Percentiles rank a stretch among this genome's conserved stretches.
Conservation (phyloP, 2,888 invertebrate genomes). For the Lymantria dispar region DNA sequence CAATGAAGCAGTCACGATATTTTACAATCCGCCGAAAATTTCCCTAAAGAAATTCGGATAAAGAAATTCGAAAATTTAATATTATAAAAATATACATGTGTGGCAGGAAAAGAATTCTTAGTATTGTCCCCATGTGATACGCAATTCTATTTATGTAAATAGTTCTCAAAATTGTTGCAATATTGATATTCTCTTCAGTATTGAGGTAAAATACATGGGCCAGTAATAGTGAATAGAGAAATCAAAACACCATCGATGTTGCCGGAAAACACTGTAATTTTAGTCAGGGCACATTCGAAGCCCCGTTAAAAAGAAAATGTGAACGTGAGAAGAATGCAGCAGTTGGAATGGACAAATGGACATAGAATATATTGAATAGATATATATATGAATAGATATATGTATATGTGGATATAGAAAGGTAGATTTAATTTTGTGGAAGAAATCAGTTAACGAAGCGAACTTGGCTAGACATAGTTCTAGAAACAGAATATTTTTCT, state of each 20-base stretch:
- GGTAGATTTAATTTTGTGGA: neutral
- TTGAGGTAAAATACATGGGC: constrained; percentile 26
- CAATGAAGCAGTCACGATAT: no score
- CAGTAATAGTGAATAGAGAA: constrained; percentile 54
- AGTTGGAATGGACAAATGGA: constrained; percentile 56
- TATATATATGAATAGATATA: no score
- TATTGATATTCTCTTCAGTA: constrained; percentile 17
- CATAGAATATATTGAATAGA: constrained; percentile 55
- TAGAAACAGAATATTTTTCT: no score
- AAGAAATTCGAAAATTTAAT: neutral
- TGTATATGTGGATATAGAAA: no score
- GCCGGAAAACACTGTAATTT: constrained; percentile 74
- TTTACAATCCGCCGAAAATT: no score
- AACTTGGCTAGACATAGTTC: no score
- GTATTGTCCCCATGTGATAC: neutral
- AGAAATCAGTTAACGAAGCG: no score
- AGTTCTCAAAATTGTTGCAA: constrained; percentile 15
- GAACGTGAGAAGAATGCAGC: constrained; percentile 63
- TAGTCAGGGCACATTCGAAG: constrained; percentile 67
- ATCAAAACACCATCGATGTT: constrained; percentile 65
- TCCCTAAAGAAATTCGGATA: no score
- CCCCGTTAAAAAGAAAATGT: constrained; percentile 59
- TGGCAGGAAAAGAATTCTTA: neutral
- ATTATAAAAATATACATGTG: neutral
- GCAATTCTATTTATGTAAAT: constrained; percentile 5